A percentile compares a stretch with the other conserved stretches of the same genome.
Conservation (phyloP, 2,888 invertebrate species). For the Lithophane leautieri region DNA sequence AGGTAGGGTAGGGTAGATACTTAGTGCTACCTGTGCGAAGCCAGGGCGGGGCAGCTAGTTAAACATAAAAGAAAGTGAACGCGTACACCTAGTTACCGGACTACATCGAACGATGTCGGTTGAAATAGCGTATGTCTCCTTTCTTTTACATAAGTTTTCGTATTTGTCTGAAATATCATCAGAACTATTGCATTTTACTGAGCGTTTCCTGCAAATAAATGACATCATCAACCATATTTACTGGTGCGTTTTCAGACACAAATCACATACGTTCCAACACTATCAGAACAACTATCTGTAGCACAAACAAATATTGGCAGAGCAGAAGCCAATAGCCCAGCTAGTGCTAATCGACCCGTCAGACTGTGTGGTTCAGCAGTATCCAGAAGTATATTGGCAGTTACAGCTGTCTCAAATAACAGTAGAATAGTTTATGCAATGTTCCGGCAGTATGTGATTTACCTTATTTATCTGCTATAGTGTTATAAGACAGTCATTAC, state of each 20-base stretch:
- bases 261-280: conserved; percentile 18
- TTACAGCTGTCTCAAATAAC: not conserved
- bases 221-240: not conserved
- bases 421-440: not conserved
- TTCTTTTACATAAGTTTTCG: not conserved
- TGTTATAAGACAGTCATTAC: not conserved
- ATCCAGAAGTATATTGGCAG: not conserved
- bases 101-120: not conserved
- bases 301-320: conserved; percentile 20
- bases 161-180: not conserved
- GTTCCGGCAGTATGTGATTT: not conserved
- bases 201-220: not conserved
- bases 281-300: conserved; percentile 11
- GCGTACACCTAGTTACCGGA: not conserved
- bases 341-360: not conserved
- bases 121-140: not conserved
- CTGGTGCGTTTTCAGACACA: conserved; percentile 1
- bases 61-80: not conserved
- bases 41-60: too few species aligned
- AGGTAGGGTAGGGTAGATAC: too few species aligned
- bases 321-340: not conserved
- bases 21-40: too few species aligned
- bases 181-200: not conserved
- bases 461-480: not conserved
- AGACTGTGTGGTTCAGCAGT: not conserved